These are phyloP conservation scores for Raja brachyura DNA, from an alignment of 2,113 vertebrate species.

Conservation along the genomic window DNA sequence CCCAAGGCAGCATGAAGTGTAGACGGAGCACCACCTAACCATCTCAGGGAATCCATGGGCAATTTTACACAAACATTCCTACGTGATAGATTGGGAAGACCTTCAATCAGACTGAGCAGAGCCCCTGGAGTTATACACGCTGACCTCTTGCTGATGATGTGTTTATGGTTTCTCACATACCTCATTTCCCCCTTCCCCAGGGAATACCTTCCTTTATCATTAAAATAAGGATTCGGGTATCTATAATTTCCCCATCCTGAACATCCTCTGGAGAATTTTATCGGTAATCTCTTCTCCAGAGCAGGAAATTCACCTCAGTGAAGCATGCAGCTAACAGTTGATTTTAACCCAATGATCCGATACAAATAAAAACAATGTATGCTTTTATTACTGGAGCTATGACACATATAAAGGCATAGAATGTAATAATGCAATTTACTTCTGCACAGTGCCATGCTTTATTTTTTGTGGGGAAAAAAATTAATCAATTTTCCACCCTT, in stretches of 20 bases:
- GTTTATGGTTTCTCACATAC: neutral
- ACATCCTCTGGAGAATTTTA: neutral
- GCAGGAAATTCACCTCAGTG: neutral
- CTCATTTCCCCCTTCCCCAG: neutral
- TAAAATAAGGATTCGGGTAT: neutral
- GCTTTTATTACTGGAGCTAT: neutral
- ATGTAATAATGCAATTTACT: neutral
- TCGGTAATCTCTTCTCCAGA: neutral
- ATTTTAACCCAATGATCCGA: neutral
- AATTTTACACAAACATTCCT: neutral
- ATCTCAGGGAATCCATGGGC: neutral
- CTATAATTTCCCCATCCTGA: neutral
- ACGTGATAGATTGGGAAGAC: neutral
- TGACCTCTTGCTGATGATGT: neutral
- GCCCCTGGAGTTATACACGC: neutral
- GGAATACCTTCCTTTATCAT: neutral
- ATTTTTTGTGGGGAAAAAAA: neutral
- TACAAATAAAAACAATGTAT: neutral
- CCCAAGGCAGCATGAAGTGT: too few species aligned
- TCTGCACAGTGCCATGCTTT: too few species aligned
- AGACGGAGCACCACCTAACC: neutral
- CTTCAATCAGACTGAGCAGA: neutral
- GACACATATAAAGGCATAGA: neutral
- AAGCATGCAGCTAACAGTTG: neutral
- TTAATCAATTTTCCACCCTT: neutral